phyloP scores from a whole-genome alignment of 1,140 invertebrate genomes.

The Lucilia sericata region DNA sequence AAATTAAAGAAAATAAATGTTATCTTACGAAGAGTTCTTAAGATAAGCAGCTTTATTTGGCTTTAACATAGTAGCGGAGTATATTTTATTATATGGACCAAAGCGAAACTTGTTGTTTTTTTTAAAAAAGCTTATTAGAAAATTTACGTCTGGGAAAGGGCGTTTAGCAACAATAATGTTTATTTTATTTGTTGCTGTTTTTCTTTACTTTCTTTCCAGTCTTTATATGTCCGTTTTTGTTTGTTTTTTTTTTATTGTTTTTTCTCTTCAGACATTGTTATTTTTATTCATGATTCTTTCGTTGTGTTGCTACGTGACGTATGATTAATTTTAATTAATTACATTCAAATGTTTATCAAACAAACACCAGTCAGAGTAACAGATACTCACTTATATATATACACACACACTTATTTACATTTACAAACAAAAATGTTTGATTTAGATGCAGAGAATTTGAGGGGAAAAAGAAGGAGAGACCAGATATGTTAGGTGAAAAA shows the following conservation, averaged over 20 bases:
- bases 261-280: conserved; percentile 14
- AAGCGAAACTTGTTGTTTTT: background rate
- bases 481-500: no score
- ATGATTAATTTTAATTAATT: conserved; percentile 61
- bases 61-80: background rate
- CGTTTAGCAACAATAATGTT: conserved; percentile 53
- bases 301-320: conserved; percentile 57
- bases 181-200: conserved; percentile 19
- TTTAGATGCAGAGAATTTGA: no score
- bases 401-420: no score
- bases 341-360: conserved; percentile 53
- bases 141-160: background rate
- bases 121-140: background rate
- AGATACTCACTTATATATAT: background rate
- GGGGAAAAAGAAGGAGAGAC: no score
- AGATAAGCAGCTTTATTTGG: conserved; percentile 6
- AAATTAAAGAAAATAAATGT: background rate
- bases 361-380: background rate
- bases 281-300: conserved; percentile 48
- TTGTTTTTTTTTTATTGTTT: background rate
- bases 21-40: background rate
- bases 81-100: background rate
- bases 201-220: background rate
- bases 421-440: background rate
- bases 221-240: background rate